Conservation (phyloP, 2,888 invertebrate genomes). For the Hipparchia semele region DNA sequence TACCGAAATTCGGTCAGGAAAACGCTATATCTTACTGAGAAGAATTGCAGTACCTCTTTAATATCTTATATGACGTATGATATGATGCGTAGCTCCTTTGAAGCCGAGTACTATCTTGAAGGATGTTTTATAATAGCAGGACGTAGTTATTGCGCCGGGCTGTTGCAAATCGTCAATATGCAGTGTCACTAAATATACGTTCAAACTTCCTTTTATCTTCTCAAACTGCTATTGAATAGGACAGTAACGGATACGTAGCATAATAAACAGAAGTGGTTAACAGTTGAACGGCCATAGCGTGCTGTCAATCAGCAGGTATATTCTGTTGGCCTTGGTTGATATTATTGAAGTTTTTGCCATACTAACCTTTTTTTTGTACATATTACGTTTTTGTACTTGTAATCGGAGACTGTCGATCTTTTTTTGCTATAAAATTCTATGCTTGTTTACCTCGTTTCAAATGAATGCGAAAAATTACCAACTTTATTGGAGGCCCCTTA, state of each 20-base stretch:
- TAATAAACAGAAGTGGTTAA: slow-evolving; percentile 30
- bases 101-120: slow-evolving; percentile 37
- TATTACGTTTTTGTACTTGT: background rate
- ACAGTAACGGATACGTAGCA: slow-evolving; percentile 27
- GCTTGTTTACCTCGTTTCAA: no score
- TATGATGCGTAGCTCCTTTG: slow-evolving; percentile 2
- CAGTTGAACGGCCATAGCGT: slow-evolving; percentile 33
- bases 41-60: background rate
- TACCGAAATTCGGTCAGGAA: no score
- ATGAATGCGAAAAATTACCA: no score
- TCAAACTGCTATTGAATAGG: slow-evolving; percentile 36
- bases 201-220: slow-evolving; percentile 39
- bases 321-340: slow-evolving; percentile 42
- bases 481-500: no score
- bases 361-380: background rate
- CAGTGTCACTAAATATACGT: slow-evolving; percentile 39
- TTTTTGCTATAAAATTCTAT: no score
- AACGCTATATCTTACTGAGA: background rate
- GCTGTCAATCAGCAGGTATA: slow-evolving; percentile 6
- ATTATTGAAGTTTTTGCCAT: slow-evolving; percentile 23
- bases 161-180: slow-evolving; percentile 37
- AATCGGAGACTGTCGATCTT: no score
- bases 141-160: slow-evolving; percentile 45
- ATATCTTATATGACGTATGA: background rate
- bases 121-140: slow-evolving; percentile 51